Evolutionary conservation across 2,113 vertebrate species (phyloP).

Genomic region (Onychostruthus taczanowskii): DNA sequence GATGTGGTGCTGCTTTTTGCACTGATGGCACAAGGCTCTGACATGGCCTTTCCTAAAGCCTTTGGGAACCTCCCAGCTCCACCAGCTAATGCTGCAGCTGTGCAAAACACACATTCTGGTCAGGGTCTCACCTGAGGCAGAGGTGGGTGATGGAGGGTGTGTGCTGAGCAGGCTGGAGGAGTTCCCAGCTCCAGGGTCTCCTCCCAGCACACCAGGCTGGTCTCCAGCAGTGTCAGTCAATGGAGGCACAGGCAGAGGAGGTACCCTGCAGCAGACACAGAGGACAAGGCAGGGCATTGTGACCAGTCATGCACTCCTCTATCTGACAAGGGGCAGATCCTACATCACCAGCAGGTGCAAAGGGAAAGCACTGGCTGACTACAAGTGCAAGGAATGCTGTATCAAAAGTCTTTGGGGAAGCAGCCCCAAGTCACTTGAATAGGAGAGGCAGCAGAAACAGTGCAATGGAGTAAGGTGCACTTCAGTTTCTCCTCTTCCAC

Average conservation of each 20-base stretch:
- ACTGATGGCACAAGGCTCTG: not conserved
- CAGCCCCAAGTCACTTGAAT: not conserved
- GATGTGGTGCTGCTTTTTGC: not conserved
- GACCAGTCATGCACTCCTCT: not conserved
- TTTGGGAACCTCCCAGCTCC: not conserved
- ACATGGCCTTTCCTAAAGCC: not conserved
- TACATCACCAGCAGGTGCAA: not conserved
- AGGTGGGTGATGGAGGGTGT: not conserved
- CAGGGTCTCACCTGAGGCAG: conserved; percentile 29
- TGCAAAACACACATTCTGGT: not conserved
- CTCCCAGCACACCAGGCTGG: not conserved
- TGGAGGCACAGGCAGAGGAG: not conserved
- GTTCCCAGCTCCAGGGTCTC: not conserved
- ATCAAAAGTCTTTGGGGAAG: not conserved
- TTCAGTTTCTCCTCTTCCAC: not conserved
- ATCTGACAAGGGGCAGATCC: not conserved
- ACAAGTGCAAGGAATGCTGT: not conserved
- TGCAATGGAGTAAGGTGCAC: not conserved
- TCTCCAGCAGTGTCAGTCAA: not conserved
- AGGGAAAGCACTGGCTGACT: not conserved
- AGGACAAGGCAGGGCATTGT: not conserved
- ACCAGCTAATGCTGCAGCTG: not conserved
- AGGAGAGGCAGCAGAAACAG: not conserved
- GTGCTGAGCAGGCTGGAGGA: not conserved
- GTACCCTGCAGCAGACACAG: not conserved